These are phyloP conservation scores for Bufo bufo DNA, from an alignment of 2,113 vertebrate genomes.

Conservation along the genomic window DNA sequence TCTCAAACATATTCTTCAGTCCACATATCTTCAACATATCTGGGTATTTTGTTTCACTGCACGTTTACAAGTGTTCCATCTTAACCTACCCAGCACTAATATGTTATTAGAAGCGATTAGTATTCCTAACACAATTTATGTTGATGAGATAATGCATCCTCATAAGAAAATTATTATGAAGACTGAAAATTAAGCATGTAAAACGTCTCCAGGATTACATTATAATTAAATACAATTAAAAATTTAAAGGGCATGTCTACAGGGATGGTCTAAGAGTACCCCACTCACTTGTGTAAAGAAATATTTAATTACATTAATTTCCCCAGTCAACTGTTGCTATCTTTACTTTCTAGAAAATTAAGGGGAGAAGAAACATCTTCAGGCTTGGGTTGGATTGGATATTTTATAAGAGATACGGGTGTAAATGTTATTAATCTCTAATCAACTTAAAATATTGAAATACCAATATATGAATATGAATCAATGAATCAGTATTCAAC, in stretches of 20 bases:
- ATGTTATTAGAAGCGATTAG: not conserved
- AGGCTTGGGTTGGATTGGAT: constrained; percentile 1
- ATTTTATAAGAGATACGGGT: not conserved
- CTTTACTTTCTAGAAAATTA: not conserved
- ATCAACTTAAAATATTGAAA: not conserved
- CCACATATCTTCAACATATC: not conserved
- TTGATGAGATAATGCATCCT: constrained; percentile 25
- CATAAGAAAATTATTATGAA: constrained; percentile 15
- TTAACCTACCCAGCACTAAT: constrained; percentile 9
- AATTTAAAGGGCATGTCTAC: constrained; percentile 40
- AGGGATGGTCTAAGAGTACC: constrained; percentile 36
- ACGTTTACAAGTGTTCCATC: constrained; percentile 14
- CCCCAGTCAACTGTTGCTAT: constrained; percentile 34
- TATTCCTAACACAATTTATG: not conserved
- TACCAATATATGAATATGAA: not conserved
- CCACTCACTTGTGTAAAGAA: constrained; percentile 31
- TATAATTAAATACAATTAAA: constrained; percentile 54
- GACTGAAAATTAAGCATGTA: constrained; percentile 18
- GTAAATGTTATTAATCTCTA: not conserved
- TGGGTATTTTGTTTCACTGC: not conserved
- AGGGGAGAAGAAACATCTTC: not conserved
- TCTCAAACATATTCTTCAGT: not conserved
- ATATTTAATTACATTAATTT: constrained; percentile 45
- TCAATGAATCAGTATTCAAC: not conserved
- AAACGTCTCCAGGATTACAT: constrained; percentile 1